Evolutionary conservation across 2,888 invertebrate species (phyloP), one percentile per base, ranked within the genome.

Genomic region (Pristionchus maxplancki): DNA sequence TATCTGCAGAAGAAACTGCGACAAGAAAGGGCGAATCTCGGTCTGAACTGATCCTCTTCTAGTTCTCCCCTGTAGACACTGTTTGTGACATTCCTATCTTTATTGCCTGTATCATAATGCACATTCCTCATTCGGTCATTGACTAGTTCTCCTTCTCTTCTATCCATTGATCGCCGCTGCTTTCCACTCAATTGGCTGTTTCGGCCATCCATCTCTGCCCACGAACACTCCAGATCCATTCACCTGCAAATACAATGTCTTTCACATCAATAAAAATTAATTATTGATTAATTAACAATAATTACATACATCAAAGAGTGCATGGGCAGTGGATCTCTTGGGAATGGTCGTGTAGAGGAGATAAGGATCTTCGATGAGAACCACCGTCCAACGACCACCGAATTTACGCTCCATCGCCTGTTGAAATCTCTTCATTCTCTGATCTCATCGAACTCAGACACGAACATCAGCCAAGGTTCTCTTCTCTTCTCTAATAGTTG

Each of bases 141-240:
- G 28, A 81, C 31, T 44, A 81, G 50, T 53, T 64, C 64, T 40
- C 24, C 15, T 28, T 44, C 24, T 67, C 67, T 28, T n/a, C 44
- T 40, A 44, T 53, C 62, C 37, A 50, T 83, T 58, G 83, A 83
- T 50, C 9, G 20, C 11, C 15, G 28, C 37, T 31, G 62, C 28
- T 40, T 37, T 64, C 85, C 85, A 85, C 31, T 50, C 67, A 28
- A 62, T 40, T 50, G 62, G 62, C 20, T 85, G 8, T 31, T 83
- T 83, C 44, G 83, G 83, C 50, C 64, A 62, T 64, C 85, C 85
- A 28, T 85, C 85, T 53, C 67, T 85, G 20, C 85, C 85, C 15
- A 85, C 53, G 85, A 64, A 85, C 31, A 85, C 28, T 62, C 85
- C 85, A 15, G 85, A n/a, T 64, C 85, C 85, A 44, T 85, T 85